Conservation (phyloP, 2,113 vertebrate genomes). For the Cyanistes caeruleus region DNA sequence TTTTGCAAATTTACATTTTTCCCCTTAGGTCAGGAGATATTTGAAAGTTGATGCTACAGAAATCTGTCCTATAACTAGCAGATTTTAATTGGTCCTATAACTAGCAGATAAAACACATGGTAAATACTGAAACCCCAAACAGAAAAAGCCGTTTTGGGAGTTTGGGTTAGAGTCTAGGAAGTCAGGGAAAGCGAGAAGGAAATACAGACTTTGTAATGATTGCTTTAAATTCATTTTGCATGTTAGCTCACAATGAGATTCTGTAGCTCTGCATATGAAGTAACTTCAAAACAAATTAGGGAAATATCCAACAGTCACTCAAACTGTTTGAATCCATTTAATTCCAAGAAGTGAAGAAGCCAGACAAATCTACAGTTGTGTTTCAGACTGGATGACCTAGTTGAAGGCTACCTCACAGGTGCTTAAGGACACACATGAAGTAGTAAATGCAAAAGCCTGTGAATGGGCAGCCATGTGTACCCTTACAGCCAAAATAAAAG, state of each 20-base stretch:
- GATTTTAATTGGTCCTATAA: background rate
- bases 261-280: background rate
- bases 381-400: background rate
- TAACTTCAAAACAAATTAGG: background rate
- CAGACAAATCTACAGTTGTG: background rate
- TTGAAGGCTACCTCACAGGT: background rate
- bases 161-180: background rate
- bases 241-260: background rate
- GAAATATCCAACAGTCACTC: background rate
- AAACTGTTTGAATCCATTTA: background rate
- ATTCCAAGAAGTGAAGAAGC: background rate
- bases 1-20: background rate
- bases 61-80: background rate
- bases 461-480: background rate
- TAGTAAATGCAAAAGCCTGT: background rate
- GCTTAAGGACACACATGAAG: background rate
- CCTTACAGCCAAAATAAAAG: background rate
- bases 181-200: background rate
- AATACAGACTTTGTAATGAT: background rate
- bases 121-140: background rate
- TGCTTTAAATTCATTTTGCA: background rate
- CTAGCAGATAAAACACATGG: background rate
- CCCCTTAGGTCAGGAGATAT: background rate
- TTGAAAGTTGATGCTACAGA: background rate
- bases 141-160: background rate